Conservation (phyloP, 2,888 invertebrate species). For the Sphaerolaimus hirsutus region DNA sequence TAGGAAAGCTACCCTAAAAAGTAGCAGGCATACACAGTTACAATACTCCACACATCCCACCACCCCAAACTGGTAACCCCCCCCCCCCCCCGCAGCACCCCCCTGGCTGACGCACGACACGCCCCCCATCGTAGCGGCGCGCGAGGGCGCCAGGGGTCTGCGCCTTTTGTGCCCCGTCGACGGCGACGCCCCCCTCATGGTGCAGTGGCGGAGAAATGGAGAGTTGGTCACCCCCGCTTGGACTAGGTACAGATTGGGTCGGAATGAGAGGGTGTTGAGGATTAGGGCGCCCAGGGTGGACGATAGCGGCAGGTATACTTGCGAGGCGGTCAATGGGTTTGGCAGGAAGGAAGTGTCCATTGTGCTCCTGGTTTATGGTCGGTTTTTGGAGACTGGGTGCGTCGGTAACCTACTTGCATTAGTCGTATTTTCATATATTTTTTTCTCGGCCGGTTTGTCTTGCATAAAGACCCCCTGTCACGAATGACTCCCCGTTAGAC, state of each 20-base stretch:
- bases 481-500: too few species aligned
- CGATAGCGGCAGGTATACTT: slow-evolving; percentile 18
- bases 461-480: too few species aligned
- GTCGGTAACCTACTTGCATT: too few species aligned
- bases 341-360: slow-evolving; percentile 17
- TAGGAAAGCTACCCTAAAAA: too few species aligned
- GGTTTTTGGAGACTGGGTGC: too few species aligned
- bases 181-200: background rate
- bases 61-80: too few species aligned
- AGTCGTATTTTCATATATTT: too few species aligned
- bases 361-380: slow-evolving; percentile 16
- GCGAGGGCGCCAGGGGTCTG: background rate
- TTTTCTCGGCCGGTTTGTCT: too few species aligned
- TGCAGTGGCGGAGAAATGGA: slow-evolving; percentile 1
- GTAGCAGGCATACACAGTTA: too few species aligned
- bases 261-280: slow-evolving; percentile 7
- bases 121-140: background rate
- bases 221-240: background rate
- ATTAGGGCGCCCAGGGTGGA: slow-evolving; percentile 14
- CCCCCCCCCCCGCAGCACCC: too few species aligned
- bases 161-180: background rate
- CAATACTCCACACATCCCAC: too few species aligned
- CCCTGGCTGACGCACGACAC: background rate
- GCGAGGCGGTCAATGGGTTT: slow-evolving; percentile 20
- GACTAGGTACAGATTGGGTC: background rate